These are phyloP conservation scores for Eleginops maclovinus DNA, from an alignment of 2,113 vertebrate species.

Conservation along the genomic window DNA sequence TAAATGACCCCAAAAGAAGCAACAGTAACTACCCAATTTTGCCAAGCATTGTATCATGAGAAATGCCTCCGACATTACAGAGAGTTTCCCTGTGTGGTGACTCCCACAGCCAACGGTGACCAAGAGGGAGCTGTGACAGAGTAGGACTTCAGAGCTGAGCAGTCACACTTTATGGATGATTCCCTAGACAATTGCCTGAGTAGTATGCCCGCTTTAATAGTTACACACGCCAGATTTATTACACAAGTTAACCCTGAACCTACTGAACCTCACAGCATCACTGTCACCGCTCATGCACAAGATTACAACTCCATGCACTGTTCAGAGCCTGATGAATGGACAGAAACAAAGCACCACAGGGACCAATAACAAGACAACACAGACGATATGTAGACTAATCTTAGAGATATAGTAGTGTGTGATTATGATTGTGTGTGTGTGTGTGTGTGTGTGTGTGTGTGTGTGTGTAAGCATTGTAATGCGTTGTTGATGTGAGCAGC, in stretches of 20 bases:
- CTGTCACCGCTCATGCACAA: not conserved
- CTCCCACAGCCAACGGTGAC: constrained; percentile 23
- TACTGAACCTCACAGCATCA: constrained; percentile 17
- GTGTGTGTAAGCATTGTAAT: constrained; percentile 64
- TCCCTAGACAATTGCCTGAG: constrained; percentile 40
- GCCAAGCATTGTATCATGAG: not conserved
- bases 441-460: constrained; percentile 21
- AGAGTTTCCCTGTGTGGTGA: not conserved
- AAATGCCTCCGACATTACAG: constrained; percentile 1
- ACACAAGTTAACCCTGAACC: constrained; percentile 56
- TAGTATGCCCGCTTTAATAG: constrained; percentile 35
- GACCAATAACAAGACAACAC: constrained; percentile 37
- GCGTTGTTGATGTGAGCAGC: constrained; percentile 83
- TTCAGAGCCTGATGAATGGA: constrained; percentile 47
- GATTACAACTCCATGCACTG: constrained; percentile 21
- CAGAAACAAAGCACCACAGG: constrained; percentile 30
- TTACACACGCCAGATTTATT: constrained; percentile 59
- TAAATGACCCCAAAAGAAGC: not conserved
- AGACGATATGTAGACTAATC: constrained; percentile 33
- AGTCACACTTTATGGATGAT: constrained; percentile 42
- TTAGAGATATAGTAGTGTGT: not conserved
- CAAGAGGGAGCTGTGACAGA: constrained; percentile 22
- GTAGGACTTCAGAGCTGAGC: constrained; percentile 32
- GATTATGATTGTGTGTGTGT: constrained; percentile 7
- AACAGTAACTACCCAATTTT: constrained; percentile 10